Percentiles rank a stretch among this genome's conserved stretches.
Evolutionary conservation across 2,888 invertebrate species (phyloP).

Genomic region (Notodonta dromedarius): DNA sequence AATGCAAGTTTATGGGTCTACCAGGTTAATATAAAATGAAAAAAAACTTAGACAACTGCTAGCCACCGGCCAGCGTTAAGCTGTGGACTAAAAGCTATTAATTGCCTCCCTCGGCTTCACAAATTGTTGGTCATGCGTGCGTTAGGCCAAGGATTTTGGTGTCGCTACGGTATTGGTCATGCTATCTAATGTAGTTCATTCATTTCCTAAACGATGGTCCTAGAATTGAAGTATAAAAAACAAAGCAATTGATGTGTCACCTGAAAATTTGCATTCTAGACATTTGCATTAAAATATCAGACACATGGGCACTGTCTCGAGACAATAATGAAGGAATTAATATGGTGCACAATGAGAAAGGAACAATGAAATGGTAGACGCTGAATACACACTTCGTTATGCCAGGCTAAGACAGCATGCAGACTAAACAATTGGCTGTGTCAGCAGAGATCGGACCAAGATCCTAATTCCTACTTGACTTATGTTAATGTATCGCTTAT

Average conservation of each 20-base stretch:
- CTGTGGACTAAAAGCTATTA: background rate
- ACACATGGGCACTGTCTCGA: slow-evolving; percentile 11
- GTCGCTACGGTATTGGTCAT: too few relatives aligned
- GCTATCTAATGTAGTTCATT: too few relatives aligned
- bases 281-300: slow-evolving; percentile 7
- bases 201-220: background rate
- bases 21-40: background rate
- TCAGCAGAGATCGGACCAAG: background rate
- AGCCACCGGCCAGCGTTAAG: background rate
- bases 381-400: slow-evolving; percentile 46
- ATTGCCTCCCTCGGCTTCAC: background rate
- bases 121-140: background rate
- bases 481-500: too few relatives aligned
- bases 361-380: slow-evolving; percentile 45
- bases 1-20: too few relatives aligned
- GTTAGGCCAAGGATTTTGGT: too few relatives aligned
- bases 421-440: background rate
- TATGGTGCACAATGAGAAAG: slow-evolving; percentile 42
- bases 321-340: slow-evolving; percentile 28
- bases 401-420: slow-evolving; percentile 32
- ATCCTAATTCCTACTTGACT: background rate
- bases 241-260: background rate
- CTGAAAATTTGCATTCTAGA: background rate
- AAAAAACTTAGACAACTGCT: background rate
- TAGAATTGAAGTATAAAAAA: background rate